Conservation (phyloP, 2,797 vertebrate species). For the Delichon dasypus region DNA sequence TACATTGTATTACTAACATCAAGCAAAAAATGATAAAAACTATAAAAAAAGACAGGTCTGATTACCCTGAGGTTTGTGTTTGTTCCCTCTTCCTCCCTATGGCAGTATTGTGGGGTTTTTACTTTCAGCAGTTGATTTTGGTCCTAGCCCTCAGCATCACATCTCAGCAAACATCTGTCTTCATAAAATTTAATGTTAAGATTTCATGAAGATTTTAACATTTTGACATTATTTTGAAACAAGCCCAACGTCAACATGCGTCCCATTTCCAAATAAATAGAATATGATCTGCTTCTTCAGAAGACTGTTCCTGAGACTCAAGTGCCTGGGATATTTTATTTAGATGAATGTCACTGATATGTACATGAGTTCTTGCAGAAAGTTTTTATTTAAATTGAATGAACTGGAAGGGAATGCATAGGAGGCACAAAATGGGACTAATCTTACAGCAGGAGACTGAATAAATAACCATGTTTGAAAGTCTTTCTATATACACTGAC, state of each 20-base stretch:
- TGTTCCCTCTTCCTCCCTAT: background rate
- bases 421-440: background rate
- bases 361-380: background rate
- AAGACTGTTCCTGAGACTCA: conserved; percentile 7
- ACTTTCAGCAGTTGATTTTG: conserved; percentile 41
- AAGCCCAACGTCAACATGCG: conserved; percentile 37
- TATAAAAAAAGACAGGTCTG: background rate
- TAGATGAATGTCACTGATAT: background rate
- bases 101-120: background rate
- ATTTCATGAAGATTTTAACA: conserved; percentile 70
- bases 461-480: background rate
- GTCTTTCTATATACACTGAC: background rate
- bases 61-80: background rate
- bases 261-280: conserved; percentile 48
- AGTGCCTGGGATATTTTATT: conserved; percentile 25
- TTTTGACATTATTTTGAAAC: conserved; percentile 70
- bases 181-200: conserved; percentile 70
- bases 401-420: background rate
- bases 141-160: conserved; percentile 26
- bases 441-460: conserved; percentile 1
- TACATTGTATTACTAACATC: conserved; percentile 10
- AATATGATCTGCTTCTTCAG: conserved; percentile 24
- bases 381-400: conserved; percentile 34
- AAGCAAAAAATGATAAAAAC: conserved; percentile 19
- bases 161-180: conserved; percentile 12